These are phyloP conservation scores for Amphiprion clarkii DNA, from an alignment of 2,797 vertebrate genomes.

Conservation along the genomic window DNA sequence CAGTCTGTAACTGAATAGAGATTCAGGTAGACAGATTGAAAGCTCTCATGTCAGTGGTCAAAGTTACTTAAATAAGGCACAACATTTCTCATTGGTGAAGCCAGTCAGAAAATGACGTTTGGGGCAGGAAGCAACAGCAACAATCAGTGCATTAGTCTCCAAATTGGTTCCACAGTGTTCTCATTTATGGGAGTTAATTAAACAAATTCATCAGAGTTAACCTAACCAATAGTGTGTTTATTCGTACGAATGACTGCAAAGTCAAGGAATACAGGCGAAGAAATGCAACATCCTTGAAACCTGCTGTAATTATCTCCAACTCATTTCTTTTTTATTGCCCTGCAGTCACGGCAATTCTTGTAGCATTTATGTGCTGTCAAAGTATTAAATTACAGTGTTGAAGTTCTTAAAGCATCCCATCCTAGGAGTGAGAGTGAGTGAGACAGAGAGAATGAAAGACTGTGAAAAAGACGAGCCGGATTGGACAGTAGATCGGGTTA, in stretches of 20 bases:
- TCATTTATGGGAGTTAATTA: slow-evolving; percentile 34
- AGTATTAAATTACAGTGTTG: slow-evolving; percentile 15
- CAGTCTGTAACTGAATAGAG: too few relatives aligned
- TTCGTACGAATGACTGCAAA: slow-evolving; percentile 1
- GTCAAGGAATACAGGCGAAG: slow-evolving; percentile 5
- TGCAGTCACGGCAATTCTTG: slow-evolving; percentile 3
- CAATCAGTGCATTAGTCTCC: neutral
- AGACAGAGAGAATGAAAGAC: neutral
- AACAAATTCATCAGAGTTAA: slow-evolving; percentile 28
- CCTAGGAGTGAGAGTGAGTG: neutral
- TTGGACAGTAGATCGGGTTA: slow-evolving; percentile 22
- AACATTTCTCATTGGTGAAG: too few relatives aligned
- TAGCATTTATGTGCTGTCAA: slow-evolving; percentile 3
- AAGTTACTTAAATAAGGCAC: too few relatives aligned
- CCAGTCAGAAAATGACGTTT: neutral
- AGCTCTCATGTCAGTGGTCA: too few relatives aligned
- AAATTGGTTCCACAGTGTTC: slow-evolving; percentile 17
- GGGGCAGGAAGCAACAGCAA: neutral
- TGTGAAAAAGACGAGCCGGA: neutral
- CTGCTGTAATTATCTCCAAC: slow-evolving; percentile 25
- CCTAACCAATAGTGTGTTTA: slow-evolving; percentile 4
- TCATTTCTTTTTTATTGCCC: slow-evolving; percentile 20
- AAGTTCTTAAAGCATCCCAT: slow-evolving; percentile 11
- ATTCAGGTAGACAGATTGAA: too few relatives aligned
- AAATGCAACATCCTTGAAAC: slow-evolving; percentile 10